These are phyloP conservation scores for Xenopus laevis DNA, from an alignment of 2,113 vertebrate species.

Conservation along the genomic window DNA sequence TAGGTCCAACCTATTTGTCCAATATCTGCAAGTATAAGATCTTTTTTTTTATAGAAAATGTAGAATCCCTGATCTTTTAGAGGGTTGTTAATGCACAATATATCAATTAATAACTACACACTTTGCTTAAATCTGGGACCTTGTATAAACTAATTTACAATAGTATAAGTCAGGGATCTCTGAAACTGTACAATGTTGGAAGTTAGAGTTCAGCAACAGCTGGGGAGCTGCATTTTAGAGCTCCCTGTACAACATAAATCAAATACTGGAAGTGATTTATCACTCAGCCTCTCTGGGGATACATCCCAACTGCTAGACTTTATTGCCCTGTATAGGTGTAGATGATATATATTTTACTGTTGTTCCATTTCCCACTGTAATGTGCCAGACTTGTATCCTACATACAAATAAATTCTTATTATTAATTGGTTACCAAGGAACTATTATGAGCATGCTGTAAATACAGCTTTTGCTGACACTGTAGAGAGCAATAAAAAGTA, in stretches of 20 bases:
- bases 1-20: no score
- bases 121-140: neutral
- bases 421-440: slow-evolving; percentile 43
- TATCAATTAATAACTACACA: no score
- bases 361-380: slow-evolving; percentile 13
- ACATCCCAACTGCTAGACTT: neutral
- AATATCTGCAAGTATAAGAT: no score
- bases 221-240: neutral
- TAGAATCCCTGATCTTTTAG: no score
- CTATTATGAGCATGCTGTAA: slow-evolving; percentile 38
- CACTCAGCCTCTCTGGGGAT: neutral
- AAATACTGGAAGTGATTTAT: neutral
- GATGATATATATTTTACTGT: slow-evolving; percentile 10
- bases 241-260: neutral
- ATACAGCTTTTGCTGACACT: slow-evolving; percentile 38
- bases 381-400: neutral
- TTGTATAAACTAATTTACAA: no score
- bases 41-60: no score
- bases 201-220: neutral
- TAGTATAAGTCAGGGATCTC: no score
- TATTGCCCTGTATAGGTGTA: slow-evolving; percentile 9
- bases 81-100: no score
- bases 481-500: slow-evolving; percentile 38
- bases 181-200: neutral
- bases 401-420: slow-evolving; percentile 38